A percentile compares a stretch with the other conserved stretches of the same genome.
These are phyloP conservation scores for Pristionchus arcanus DNA, from an alignment of 2,888 invertebrate species.

Conservation along the genomic window DNA sequence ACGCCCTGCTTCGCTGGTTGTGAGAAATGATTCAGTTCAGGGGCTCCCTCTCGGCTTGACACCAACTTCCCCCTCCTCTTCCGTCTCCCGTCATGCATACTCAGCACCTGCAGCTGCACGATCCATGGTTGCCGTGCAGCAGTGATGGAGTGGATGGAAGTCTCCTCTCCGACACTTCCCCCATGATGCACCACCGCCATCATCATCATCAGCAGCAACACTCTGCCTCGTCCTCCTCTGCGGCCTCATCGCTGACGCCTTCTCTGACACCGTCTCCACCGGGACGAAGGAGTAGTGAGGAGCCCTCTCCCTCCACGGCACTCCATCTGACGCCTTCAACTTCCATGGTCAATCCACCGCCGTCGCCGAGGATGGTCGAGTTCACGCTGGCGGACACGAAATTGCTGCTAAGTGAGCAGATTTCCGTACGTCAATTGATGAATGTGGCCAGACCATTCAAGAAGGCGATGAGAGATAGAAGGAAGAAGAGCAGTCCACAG, in stretches of 20 bases:
- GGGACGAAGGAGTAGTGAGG: not conserved
- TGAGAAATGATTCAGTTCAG: not conserved
- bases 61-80: not conserved
- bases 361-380: conserved; percentile 1
- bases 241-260: conserved; percentile 36
- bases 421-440: not conserved
- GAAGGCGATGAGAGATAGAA: not conserved
- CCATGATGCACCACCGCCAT: not conserved
- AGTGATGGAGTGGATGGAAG: not conserved
- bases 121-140: not conserved
- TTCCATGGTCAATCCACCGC: not conserved
- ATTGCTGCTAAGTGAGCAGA: not conserved
- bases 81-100: not conserved
- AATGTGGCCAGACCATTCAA: conserved; percentile 1
- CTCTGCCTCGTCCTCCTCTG: not conserved
- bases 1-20: not conserved
- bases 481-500: not conserved
- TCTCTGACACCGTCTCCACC: conserved; percentile 10
- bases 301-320: not conserved
- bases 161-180: not conserved
- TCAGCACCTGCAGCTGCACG: conserved; percentile 5
- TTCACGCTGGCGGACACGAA: not conserved
- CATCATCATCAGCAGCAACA: conserved; percentile 2
- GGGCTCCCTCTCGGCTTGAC: not conserved
- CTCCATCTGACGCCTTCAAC: not conserved